Evolutionary conservation across 2,113 vertebrate species (phyloP), one percentile per base, ranked within the genome.

Genomic region (Ammodramus savannarum): DNA sequence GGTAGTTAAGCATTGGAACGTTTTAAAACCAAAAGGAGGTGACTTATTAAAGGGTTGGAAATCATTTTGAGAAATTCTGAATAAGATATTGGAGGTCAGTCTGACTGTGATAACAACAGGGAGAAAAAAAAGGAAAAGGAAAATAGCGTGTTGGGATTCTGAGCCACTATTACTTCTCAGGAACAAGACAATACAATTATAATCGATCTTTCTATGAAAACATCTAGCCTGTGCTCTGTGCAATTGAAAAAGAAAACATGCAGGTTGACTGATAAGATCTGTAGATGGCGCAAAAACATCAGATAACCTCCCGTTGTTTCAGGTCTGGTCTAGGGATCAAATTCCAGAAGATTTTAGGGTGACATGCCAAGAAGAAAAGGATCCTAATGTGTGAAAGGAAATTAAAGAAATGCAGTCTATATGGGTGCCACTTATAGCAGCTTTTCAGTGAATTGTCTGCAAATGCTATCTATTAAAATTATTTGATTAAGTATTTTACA

Each of bases 21-120:
- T 63, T 93, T 97, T 78, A 54, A 89, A 93, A 49, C 5, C 26
- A 55, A 69, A 84, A 38, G 26, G 54, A 78, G 7, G 16, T 54
- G 19, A 75, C 18, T 54, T 83, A 16, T 11, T 63, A 67, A 84
- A 89, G 26, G 9, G 8, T 6, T 59, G 49, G 44, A 79, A 63
- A 82, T 67, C 46, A 34, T 77, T 78, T 63, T 23, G 38, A 32
- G 39, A 79, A 82, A 82, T 68, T 26, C 41, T 73, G 62, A 76
- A 69, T 57, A 68, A 44, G 6, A 11, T 54, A 13, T 22, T 75
- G 61, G 38, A 81, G 13, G 25, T 75, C 74, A 67, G 29, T 57
- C 19, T 68, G 80, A n/a, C 31, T 43, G 63, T 38, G 57, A 43
- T 38, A 52, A 75, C 9, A 48, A 11, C 9, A 25, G 8, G 44